Conservation (phyloP, 2,113 vertebrate genomes). For the Hippocampus mohnikei region DNA sequence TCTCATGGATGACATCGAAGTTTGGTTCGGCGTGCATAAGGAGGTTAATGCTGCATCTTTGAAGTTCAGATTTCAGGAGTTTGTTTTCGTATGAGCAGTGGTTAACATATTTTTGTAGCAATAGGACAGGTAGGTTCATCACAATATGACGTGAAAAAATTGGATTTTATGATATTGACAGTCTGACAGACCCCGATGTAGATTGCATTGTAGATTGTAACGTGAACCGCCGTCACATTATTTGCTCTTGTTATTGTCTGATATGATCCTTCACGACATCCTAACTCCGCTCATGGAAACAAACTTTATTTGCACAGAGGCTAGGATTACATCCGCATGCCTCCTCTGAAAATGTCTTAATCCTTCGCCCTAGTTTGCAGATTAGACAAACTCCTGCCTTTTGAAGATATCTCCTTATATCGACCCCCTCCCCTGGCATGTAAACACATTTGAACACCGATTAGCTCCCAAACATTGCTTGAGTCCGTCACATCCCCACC, state of each 20-base stretch:
- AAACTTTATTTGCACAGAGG: slow-evolving; percentile 39
- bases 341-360: slow-evolving; percentile 52
- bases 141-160: neutral
- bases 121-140: no score
- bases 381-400: slow-evolving; percentile 50
- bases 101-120: no score
- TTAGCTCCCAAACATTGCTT: slow-evolving; percentile 37
- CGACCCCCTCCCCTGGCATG: slow-evolving; percentile 36
- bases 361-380: slow-evolving; percentile 47
- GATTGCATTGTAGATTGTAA: neutral
- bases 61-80: no score
- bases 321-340: slow-evolving; percentile 48
- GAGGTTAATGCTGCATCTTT: no score
- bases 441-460: slow-evolving; percentile 55
- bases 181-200: neutral
- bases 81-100: no score
- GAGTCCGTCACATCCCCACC: neutral
- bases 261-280: slow-evolving; percentile 12
- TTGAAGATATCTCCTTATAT: slow-evolving; percentile 60
- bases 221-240: neutral
- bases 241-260: slow-evolving; percentile 14
- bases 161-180: no score
- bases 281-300: neutral
- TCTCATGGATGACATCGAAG: no score
- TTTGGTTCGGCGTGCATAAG: no score